phyloP scores from a whole-genome alignment of 2,113 vertebrate species.

The Cephalopholis sonnerati region DNA sequence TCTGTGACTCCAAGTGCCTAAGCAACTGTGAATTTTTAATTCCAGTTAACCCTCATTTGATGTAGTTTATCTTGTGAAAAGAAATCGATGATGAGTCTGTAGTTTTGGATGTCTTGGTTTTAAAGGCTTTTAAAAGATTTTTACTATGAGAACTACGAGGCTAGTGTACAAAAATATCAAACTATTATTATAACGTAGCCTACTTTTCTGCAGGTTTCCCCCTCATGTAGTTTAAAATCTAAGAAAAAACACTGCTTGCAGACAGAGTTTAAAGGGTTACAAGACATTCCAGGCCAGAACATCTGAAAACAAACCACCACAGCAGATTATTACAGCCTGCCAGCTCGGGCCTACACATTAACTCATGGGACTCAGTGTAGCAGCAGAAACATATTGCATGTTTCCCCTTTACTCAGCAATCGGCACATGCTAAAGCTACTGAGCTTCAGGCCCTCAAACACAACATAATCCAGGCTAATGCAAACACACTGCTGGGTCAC shows the following conservation, averaged over 20 bases:
- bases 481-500: conserved; percentile 33
- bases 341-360: conserved; percentile 35
- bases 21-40: neutral
- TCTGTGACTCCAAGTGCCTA: neutral
- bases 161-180: neutral
- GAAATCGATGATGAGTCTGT: neutral
- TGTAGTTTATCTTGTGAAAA: neutral
- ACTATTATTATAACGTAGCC: neutral
- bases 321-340: conserved; percentile 38
- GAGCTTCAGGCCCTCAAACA: conserved; percentile 29
- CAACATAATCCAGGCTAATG: conserved; percentile 39
- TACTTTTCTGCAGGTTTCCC: neutral
- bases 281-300: conserved; percentile 11
- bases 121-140: neutral
- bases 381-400: conserved; percentile 24
- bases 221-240: neutral
- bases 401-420: conserved; percentile 24
- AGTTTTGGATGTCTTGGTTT: neutral
- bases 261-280: conserved; percentile 17
- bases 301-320: conserved; percentile 37
- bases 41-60: neutral
- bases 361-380: neutral
- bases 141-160: neutral
- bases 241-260: neutral
- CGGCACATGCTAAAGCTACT: conserved; percentile 28